Conservation (phyloP, 2,888 invertebrate species). For the Meteorus colon region DNA sequence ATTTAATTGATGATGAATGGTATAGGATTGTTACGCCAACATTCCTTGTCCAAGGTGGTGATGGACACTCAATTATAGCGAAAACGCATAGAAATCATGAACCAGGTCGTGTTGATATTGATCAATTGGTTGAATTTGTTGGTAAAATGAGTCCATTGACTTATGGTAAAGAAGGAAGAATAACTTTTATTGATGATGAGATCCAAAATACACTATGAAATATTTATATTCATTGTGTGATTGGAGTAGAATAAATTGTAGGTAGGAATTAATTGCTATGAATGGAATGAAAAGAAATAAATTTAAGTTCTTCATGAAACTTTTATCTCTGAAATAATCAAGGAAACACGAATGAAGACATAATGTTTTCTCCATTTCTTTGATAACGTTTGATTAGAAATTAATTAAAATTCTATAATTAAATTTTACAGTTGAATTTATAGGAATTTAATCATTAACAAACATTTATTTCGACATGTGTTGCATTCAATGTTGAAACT, state of each 20-base stretch:
- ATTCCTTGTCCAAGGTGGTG: conserved; percentile 77
- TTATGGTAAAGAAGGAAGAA: conserved; percentile 76
- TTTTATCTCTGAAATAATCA: too few species aligned
- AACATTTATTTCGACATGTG: too few species aligned
- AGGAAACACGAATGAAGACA: too few species aligned
- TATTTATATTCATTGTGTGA: neutral
- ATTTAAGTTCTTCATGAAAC: too few species aligned
- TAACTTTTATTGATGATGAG: conserved; percentile 53
- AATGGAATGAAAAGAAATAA: too few species aligned
- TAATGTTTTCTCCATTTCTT: too few species aligned
- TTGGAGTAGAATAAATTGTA: neutral
- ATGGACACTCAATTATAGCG: conserved; percentile 77
- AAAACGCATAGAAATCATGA: conserved; percentile 75
- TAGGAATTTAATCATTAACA: too few species aligned
- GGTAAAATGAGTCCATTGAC: conserved; percentile 74
- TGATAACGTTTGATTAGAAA: too few species aligned
- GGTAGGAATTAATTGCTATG: neutral
- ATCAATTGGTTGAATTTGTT: conserved; percentile 76
- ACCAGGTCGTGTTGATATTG: conserved; percentile 76
- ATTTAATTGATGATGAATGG: conserved; percentile 75
- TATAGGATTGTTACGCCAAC: conserved; percentile 80
- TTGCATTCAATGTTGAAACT: too few species aligned
- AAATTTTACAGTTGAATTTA: too few species aligned
- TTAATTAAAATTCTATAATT: too few species aligned
- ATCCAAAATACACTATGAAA: neutral